phyloP scores from a whole-genome alignment of 2,888 invertebrate genomes.

The Amiota communis region DNA sequence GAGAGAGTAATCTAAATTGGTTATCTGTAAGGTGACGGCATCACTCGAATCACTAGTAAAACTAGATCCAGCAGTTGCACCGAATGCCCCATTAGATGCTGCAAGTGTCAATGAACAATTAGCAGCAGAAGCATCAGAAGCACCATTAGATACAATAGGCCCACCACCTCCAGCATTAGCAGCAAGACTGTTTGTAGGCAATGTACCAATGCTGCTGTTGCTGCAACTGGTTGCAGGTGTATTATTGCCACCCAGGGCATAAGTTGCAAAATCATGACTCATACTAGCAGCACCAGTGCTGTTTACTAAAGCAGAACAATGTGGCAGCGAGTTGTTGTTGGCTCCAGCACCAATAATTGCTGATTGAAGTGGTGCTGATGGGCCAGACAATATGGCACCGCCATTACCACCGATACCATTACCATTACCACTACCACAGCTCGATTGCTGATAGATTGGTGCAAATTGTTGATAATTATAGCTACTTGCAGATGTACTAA shows the following conservation, averaged over 20 bases:
- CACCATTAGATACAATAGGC: background rate
- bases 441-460: slow-evolving; percentile 58
- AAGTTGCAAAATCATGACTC: background rate
- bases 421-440: slow-evolving; percentile 33
- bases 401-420: slow-evolving; percentile 30
- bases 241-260: background rate
- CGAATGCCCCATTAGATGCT: slow-evolving; percentile 23
- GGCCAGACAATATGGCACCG: slow-evolving; percentile 31
- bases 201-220: background rate
- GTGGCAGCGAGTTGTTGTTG: background rate
- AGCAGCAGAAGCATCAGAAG: slow-evolving; percentile 21
- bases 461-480: slow-evolving; percentile 53
- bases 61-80: slow-evolving; percentile 4
- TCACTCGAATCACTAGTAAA: slow-evolving; percentile 57
- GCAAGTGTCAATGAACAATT: slow-evolving; percentile 10
- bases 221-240: background rate
- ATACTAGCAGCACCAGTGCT: background rate
- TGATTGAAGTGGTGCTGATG: background rate
- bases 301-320: slow-evolving; percentile 9
- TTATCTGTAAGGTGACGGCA: slow-evolving; percentile 71
- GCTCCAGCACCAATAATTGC: slow-evolving; percentile 23
- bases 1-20: slow-evolving; percentile 72
- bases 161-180: background rate
- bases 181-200: background rate
- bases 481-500: slow-evolving; percentile 37